phyloP scores from a whole-genome alignment of 2,888 invertebrate species.

The Stegophylla sp. region DNA sequence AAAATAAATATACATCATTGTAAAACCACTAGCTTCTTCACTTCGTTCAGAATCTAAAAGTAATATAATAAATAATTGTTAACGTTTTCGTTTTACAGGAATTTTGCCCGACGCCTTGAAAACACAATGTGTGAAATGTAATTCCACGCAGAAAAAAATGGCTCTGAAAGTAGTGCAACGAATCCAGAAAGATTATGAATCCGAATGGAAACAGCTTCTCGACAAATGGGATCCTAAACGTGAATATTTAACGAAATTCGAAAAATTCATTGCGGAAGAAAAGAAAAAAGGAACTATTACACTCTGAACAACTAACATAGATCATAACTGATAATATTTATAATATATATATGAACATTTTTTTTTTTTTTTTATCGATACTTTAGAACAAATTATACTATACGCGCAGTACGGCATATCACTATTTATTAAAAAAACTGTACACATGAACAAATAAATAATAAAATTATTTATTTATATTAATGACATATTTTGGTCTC shows the following conservation, averaged over 20 bases:
- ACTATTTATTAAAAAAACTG: constrained; percentile 19
- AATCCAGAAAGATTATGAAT: constrained; percentile 61
- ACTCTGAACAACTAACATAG: constrained; percentile 4
- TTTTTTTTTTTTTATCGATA: background rate
- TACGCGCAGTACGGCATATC: background rate
- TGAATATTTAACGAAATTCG: constrained; percentile 57
- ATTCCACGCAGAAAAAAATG: constrained; percentile 56
- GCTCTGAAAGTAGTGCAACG: constrained; percentile 61
- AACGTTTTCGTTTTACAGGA: no score
- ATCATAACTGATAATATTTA: no score
- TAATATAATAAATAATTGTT: no score
- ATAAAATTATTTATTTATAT: constrained; percentile 12
- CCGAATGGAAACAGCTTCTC: constrained; percentile 61
- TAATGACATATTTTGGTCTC: background rate
- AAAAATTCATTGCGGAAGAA: constrained; percentile 30
- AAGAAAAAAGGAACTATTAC: constrained; percentile 32
- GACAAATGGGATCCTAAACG: constrained; percentile 62
- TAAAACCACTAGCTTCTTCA: no score
- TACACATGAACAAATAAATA: constrained; percentile 15
- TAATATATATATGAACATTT: no score
- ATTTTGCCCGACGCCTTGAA: constrained; percentile 62
- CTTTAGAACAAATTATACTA: background rate
- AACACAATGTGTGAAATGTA: constrained; percentile 62
- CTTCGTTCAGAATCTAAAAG: no score
- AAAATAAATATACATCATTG: no score